phyloP scores from a whole-genome alignment of 1,140 invertebrate genomes.

The Telenomus remus region DNA sequence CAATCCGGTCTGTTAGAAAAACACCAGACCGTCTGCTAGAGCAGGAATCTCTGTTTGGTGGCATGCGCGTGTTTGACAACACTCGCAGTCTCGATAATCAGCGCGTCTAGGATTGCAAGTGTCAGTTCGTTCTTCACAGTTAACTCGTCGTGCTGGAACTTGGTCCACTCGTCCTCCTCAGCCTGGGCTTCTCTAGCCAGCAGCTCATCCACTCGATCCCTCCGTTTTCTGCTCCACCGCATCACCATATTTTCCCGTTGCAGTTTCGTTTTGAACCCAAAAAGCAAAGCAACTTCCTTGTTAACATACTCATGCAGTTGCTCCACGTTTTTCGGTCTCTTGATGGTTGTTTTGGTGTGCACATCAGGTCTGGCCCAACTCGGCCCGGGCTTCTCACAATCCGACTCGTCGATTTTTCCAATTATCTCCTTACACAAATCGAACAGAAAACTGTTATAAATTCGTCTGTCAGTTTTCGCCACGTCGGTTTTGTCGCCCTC shows the following conservation, averaged over 20 bases:
- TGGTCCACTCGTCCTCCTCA: constrained; percentile 83
- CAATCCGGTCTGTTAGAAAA: no score
- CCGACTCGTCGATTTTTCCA: constrained; percentile 73
- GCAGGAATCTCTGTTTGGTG: constrained; percentile 65
- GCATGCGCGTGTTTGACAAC: constrained; percentile 69
- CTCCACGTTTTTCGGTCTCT: constrained; percentile 69
- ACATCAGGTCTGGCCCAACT: constrained; percentile 77
- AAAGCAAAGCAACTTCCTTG: constrained; percentile 76
- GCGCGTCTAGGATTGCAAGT: constrained; percentile 78
- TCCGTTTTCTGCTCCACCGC: constrained; percentile 81
- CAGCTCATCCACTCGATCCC: constrained; percentile 84
- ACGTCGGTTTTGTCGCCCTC: constrained; percentile 69
- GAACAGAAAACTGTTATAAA: constrained; percentile 78
- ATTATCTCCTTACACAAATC: constrained; percentile 81
- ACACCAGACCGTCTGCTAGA: no score
- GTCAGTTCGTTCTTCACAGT: constrained; percentile 82
- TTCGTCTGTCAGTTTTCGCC: constrained; percentile 64
- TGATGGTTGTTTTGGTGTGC: constrained; percentile 67
- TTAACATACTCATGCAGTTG: constrained; percentile 75
- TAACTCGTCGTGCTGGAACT: constrained; percentile 82
- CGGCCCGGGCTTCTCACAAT: constrained; percentile 72
- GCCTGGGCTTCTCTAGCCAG: constrained; percentile 81
- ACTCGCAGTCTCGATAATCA: constrained; percentile 79
- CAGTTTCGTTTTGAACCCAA: constrained; percentile 77
- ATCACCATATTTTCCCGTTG: constrained; percentile 79